phyloP scores from a whole-genome alignment of 2,888 invertebrate genomes.

The Folsomia manolachei region DNA sequence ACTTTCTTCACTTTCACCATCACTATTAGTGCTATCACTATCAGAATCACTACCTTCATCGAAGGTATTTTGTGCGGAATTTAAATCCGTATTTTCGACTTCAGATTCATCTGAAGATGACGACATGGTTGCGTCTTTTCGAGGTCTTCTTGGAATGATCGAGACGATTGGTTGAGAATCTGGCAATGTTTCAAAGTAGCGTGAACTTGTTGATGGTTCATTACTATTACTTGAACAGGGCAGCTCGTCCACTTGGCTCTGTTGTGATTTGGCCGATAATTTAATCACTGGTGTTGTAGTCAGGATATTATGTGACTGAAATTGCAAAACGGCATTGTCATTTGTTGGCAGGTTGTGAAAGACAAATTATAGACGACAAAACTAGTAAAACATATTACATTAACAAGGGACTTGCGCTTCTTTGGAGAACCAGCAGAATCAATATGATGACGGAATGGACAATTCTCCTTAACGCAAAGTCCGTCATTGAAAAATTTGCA shows the following conservation, averaged over 20 bases:
- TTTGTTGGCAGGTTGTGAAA: too few relatives aligned
- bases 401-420: neutral
- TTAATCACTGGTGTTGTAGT: too few relatives aligned
- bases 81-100: neutral
- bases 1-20: neutral
- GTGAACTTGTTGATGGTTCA: too few relatives aligned
- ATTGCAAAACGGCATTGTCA: too few relatives aligned
- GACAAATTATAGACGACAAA: too few relatives aligned
- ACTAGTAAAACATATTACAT: too few relatives aligned
- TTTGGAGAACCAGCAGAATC: neutral
- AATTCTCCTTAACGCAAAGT: conserved; percentile 28
- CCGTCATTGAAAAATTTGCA: conserved; percentile 38
- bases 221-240: too few relatives aligned
- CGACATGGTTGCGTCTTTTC: neutral
- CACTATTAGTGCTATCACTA: neutral
- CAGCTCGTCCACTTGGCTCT: too few relatives aligned
- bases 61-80: neutral
- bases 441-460: conserved; percentile 30
- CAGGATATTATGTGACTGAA: too few relatives aligned
- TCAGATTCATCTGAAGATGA: neutral
- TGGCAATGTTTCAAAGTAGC: conserved; percentile 27
- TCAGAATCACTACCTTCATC: neutral
- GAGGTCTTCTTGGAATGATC: conserved; percentile 30
- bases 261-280: too few relatives aligned
- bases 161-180: conserved; percentile 25